Percentiles rank a stretch among this genome's conserved stretches.
phyloP scores from a whole-genome alignment of 2,888 invertebrate species.

The Caradrina clavipalpis region DNA sequence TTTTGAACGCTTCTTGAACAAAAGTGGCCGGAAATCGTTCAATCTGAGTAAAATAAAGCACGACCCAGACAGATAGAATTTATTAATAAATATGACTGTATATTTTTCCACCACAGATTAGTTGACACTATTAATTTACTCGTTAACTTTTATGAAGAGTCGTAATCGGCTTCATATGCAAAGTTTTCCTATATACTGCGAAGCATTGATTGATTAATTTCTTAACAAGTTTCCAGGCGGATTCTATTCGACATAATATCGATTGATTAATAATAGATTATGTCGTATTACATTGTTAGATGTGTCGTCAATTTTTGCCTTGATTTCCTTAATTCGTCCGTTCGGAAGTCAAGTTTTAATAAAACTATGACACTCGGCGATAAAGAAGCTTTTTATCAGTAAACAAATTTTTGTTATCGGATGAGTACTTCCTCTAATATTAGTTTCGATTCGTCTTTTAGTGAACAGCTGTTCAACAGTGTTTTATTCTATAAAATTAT shows the following conservation, averaged over 20 bases:
- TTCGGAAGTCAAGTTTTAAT: too few relatives aligned
- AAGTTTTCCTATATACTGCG: conserved; percentile 13
- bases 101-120: conserved; percentile 20
- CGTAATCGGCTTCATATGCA: conserved; percentile 29
- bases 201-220: conserved; percentile 26
- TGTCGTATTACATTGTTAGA: neutral
- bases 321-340: neutral
- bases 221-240: conserved; percentile 32
- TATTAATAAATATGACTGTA: neutral
- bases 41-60: neutral
- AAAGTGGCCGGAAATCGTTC: neutral
- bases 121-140: conserved; percentile 40
- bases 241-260: conserved; percentile 22
- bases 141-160: conserved; percentile 28
- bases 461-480: neutral
- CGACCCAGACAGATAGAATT: conserved; percentile 20
- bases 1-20: too few relatives aligned
- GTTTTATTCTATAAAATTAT: too few relatives aligned
- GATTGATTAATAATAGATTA: conserved; percentile 9
- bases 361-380: too few relatives aligned
- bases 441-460: too few relatives aligned
- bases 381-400: too few relatives aligned
- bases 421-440: too few relatives aligned
- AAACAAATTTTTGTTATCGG: too few relatives aligned
- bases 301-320: neutral